A percentile compares a stretch with the other conserved stretches of the same genome.
Conservation (phyloP, 37 sponge, comb jelly and placozoan genomes). For the Aphrocallistes beatrix region DNA sequence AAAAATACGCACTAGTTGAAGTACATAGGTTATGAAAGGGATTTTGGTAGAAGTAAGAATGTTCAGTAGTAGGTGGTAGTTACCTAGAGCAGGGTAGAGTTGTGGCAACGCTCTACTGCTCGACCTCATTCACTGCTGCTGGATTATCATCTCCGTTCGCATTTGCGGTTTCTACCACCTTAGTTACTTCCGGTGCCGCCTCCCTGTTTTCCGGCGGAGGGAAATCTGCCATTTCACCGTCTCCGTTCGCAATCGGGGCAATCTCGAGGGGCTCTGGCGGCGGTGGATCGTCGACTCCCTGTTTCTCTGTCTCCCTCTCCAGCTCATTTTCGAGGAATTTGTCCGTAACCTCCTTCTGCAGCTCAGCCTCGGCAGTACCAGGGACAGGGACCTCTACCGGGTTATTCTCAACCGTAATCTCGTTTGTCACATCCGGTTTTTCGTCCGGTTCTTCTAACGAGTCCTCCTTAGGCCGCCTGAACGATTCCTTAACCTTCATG, state of each 20-base stretch:
- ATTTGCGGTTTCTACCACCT: conserved; percentile 3
- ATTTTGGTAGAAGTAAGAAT: background rate
- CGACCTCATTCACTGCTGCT: background rate
- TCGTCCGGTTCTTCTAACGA: background rate
- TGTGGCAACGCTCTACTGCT: background rate
- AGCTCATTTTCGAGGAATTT: background rate
- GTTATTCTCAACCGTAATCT: conserved; percentile 9
- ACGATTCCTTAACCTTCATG: background rate
- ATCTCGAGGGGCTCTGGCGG: background rate
- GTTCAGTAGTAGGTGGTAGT: background rate
- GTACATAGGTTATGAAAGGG: conserved; percentile 18
- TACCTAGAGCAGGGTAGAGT: background rate
- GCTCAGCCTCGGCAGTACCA: background rate
- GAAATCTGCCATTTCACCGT: background rate
- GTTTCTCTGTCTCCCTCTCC: background rate
- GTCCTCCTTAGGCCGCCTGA: background rate
- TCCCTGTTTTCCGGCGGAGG: background rate
- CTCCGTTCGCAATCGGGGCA: background rate
- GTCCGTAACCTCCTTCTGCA: background rate
- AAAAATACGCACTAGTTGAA: conserved; percentile 20
- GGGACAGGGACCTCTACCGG: background rate
- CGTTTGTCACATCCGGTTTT: background rate
- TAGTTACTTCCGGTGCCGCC: background rate
- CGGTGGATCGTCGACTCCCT: background rate
- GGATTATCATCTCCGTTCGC: background rate